These are phyloP conservation scores for Drosophila borealis DNA, from an alignment of 2,888 invertebrate genomes.

Conservation along the genomic window DNA sequence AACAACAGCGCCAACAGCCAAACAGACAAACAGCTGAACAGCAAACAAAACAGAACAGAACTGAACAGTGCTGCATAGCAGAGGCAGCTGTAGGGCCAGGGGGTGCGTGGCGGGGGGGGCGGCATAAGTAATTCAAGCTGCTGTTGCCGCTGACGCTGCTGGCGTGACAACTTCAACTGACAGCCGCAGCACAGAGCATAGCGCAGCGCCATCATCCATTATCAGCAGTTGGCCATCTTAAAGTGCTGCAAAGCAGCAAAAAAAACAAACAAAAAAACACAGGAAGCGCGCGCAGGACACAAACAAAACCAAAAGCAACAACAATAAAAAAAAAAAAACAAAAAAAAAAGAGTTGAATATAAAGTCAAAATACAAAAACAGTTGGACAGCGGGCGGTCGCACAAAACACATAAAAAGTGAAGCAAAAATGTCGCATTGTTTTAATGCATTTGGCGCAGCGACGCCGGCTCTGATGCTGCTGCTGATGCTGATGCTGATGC, in stretches of 20 bases:
- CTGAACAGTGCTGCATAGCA: conserved; percentile 21
- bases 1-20: conserved; percentile 69
- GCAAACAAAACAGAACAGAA: conserved; percentile 50
- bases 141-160: conserved; percentile 60
- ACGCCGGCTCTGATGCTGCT: conserved; percentile 9
- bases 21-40: conserved; percentile 38
- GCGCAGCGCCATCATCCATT: conserved; percentile 78
- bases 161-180: conserved; percentile 80
- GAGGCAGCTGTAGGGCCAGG: background rate
- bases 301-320: conserved; percentile 31
- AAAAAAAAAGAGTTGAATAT: conserved; percentile 17
- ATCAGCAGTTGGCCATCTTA: conserved; percentile 81
- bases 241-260: conserved; percentile 63
- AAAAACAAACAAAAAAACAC: conserved; percentile 30
- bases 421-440: conserved; percentile 78
- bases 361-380: conserved; percentile 32
- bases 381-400: conserved; percentile 60
- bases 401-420: conserved; percentile 37
- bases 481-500: conserved; percentile 29
- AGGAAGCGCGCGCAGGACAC: conserved; percentile 29
- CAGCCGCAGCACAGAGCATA: conserved; percentile 62
- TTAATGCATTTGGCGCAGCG: conserved; percentile 76
- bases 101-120: conserved; percentile 15
- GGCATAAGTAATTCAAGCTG: conserved; percentile 75
- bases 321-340: conserved; percentile 7